Conservation (phyloP, 2,797 vertebrate species). For the Falco berigora region DNA sequence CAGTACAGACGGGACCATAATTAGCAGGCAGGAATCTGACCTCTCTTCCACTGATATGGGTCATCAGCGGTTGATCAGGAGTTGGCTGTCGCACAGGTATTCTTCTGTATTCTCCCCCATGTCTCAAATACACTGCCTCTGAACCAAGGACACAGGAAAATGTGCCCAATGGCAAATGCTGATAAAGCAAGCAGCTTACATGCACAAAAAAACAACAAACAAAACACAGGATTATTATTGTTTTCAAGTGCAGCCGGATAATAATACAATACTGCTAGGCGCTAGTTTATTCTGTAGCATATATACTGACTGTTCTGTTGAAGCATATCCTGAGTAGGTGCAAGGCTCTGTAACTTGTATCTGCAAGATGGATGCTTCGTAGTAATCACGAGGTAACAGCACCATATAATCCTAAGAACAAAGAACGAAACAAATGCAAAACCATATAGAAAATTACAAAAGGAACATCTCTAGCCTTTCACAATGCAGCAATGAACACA, state of each 20-base stretch:
- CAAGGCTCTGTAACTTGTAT: conserved; percentile 84
- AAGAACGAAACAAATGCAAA: not conserved
- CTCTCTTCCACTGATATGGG: conserved; percentile 81
- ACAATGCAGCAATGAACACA: not conserved
- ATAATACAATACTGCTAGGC: not conserved
- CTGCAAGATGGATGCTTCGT: conserved; percentile 82
- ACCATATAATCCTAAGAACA: conserved; percentile 87
- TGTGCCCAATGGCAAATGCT: conserved; percentile 82
- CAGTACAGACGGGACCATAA: not conserved
- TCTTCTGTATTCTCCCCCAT: conserved; percentile 67
- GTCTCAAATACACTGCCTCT: conserved; percentile 71
- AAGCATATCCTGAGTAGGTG: conserved; percentile 16
- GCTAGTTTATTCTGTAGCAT: not conserved
- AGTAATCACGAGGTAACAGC: conserved; percentile 88
- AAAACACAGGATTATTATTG: conserved; percentile 18
- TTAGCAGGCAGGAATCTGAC: conserved; percentile 67
- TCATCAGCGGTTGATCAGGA: conserved; percentile 79
- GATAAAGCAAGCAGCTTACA: conserved; percentile 87
- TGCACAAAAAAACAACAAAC: not conserved
- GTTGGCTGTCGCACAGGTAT: conserved; percentile 72
- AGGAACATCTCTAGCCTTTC: not conserved
- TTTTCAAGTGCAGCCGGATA: not conserved
- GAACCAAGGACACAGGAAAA: conserved; percentile 81
- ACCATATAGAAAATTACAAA: not conserved
- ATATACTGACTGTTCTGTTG: conserved; percentile 72